These are phyloP conservation scores for Apodemia zela DNA, from an alignment of 2,888 invertebrate genomes.

Conservation along the genomic window DNA sequence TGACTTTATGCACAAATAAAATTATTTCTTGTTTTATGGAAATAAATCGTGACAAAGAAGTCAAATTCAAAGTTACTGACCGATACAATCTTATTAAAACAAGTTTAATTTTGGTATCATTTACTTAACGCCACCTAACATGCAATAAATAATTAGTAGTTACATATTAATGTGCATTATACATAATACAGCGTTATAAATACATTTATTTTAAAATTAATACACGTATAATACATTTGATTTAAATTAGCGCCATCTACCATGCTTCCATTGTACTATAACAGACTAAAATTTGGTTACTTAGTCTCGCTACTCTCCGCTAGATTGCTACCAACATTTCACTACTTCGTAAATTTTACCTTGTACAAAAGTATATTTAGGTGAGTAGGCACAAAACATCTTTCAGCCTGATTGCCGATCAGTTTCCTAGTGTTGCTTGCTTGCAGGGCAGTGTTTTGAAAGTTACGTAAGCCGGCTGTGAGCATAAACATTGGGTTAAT, in stretches of 20 bases:
- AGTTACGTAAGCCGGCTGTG: slow-evolving; percentile 66
- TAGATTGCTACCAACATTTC: slow-evolving; percentile 39
- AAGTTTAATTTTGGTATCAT: too few relatives aligned
- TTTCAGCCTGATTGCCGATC: slow-evolving; percentile 54
- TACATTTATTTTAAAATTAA: too few relatives aligned
- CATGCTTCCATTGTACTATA: slow-evolving; percentile 6
- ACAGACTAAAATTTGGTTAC: background rate
- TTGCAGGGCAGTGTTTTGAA: slow-evolving; percentile 66
- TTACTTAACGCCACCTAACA: too few relatives aligned
- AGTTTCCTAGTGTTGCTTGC: slow-evolving; percentile 66
- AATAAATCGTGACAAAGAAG: too few relatives aligned
- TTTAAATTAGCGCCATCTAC: slow-evolving; percentile 19
- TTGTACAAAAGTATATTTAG: slow-evolving; percentile 11
- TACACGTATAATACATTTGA: too few relatives aligned
- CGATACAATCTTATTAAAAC: too few relatives aligned
- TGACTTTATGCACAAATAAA: too few relatives aligned
- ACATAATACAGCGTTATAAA: too few relatives aligned
- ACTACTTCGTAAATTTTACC: slow-evolving; percentile 18
- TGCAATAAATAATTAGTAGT: too few relatives aligned
- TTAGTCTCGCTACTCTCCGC: slow-evolving; percentile 42
- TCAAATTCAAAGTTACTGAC: too few relatives aligned
- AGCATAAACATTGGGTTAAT: slow-evolving; percentile 49
- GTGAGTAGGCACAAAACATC: slow-evolving; percentile 34
- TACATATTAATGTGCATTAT: too few relatives aligned
- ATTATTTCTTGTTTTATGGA: too few relatives aligned